Base-by-base conservation (phyloP, 2,797 vertebrate genomes). In the Leptodactylus fallax region DNA sequence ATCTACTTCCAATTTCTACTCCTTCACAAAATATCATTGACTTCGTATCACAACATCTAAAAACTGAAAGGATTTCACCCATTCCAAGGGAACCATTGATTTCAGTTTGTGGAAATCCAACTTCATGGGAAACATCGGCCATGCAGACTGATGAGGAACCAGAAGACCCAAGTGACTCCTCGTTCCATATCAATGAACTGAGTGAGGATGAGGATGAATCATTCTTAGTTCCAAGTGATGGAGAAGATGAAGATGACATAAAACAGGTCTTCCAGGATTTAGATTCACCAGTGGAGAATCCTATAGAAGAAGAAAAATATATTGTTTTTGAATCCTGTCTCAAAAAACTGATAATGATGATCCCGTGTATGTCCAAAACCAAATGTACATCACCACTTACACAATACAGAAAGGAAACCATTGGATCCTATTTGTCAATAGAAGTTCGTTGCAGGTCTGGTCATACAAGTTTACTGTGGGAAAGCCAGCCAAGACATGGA, bases 181-280 rank as follows among this genome's bases (percentile, higher is more conserved):
- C 27, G 14, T 69, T 69, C 27, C 4, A 36, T 27, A 69, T 16
- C 14, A 16, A 6, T 69, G 67, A 69, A 36, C 17, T 36, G 27
- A 69, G 13, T n/a, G n/a, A n/a, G n/a, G n/a, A n/a, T 45, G 67
- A 69, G 67, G 67, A 69, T 36, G 67, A 69, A 36, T 36, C 14
- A 17, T 69, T 69, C 67, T 69, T 69, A 17, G 25, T 36, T 36
- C 67, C 67, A 69, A 76, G 47, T 76, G 72, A 76, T 76, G n/a
- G n/a, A n/a, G n/a, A n/a, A n/a, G 67, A 72, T 47, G 69, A 72
- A 45, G 69, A 69, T 36, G 67, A 69, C 6, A 3, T 69, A 36
- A 69, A 69, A 45, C 25, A 1, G 36, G 27, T 69, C 25, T 69
- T 69, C 14, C 67, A 69, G 67, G 67, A 69, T 14, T n/a, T n/a